Evolutionary conservation across 2,797 vertebrate species (phyloP).

Genomic region (Enoplosus armatus): DNA sequence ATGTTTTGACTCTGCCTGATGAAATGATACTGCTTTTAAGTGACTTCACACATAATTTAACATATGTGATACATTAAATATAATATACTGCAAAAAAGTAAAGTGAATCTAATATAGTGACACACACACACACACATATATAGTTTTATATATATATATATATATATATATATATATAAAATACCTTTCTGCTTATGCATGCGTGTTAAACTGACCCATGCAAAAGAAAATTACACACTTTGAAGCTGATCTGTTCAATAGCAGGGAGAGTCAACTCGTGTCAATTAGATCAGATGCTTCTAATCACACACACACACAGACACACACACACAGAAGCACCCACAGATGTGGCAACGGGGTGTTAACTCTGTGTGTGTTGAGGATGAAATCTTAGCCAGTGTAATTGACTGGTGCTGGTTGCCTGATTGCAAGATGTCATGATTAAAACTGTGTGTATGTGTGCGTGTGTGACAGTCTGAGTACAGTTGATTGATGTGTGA

Average conservation of each 20-base stretch:
- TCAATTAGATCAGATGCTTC: constrained; percentile 48
- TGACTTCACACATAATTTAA: not conserved
- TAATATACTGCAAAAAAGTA: not conserved
- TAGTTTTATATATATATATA: not conserved
- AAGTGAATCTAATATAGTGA: not conserved
- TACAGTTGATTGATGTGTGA: constrained; percentile 61
- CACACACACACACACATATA: too few species aligned
- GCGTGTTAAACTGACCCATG: not conserved
- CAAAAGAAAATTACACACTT: constrained; percentile 25
- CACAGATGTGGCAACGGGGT: constrained; percentile 15
- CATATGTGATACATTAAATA: too few species aligned
- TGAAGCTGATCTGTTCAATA: constrained; percentile 43
- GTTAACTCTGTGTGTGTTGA: constrained; percentile 36
- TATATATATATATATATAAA: not conserved
- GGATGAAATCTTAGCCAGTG: constrained; percentile 48
- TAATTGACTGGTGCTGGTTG: constrained; percentile 58
- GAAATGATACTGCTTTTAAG: not conserved
- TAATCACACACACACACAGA: constrained; percentile 1
- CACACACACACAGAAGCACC: not conserved
- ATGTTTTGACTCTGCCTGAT: not conserved
- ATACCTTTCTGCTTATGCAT: not conserved
- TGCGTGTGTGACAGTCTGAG: constrained; percentile 30
- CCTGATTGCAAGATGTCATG: constrained; percentile 66
- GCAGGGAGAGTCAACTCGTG: constrained; percentile 29
- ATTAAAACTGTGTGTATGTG: constrained; percentile 61